Evolutionary conservation across 2,113 vertebrate genomes (phyloP), one percentile per base, ranked within the genome.

Genomic region (Pholis gunnellus): DNA sequence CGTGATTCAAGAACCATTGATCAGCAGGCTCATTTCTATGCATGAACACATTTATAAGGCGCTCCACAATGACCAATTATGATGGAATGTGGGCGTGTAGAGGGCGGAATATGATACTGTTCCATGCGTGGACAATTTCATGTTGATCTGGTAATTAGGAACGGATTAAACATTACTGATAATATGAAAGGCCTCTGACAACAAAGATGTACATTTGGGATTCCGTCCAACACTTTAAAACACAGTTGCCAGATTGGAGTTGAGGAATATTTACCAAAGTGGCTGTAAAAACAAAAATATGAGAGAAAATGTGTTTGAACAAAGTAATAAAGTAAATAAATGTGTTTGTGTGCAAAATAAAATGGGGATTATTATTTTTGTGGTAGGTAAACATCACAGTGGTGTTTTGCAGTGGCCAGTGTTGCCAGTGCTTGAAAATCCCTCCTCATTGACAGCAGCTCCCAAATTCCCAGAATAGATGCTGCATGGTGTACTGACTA

Each of bases 381-480:
- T 59, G 27, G 31, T 48, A 22, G n/a, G 61, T 44, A 54, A 78
- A 54, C 34, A 40, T 66, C 4, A 42, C 20, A 60, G 46, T 9
- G 7, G 3, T 64, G 65, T 70, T 78, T 79, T 75, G 29, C 22
- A 59, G 17, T 42, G 9, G 2, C 6, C 52, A 54, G 36, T 14
- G 22, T 46, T 74, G 54, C 46, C 29, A 61, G 2, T 13, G 22
- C 20, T 70, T 65, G 31, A 52, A 57, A 50, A 70, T 63, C 57
- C 50, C 50, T 65, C 31, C 20, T 77, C 54, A 31, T 29, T 50
- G 56, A 78, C 40, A 71, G 65, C 75, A 38, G 59, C 59, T 71
- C 50, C 59, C 50, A 64, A 60, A 64, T n/a, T 42, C 69, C 59
- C 59, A 59, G 50, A 78, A 68, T 61, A 81, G 68, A 73, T 40